A percentile compares a stretch with the other conserved stretches of the same genome.
These are phyloP conservation scores for Pantherophis guttatus DNA, from an alignment of 2,113 vertebrate genomes.

Conservation along the genomic window DNA sequence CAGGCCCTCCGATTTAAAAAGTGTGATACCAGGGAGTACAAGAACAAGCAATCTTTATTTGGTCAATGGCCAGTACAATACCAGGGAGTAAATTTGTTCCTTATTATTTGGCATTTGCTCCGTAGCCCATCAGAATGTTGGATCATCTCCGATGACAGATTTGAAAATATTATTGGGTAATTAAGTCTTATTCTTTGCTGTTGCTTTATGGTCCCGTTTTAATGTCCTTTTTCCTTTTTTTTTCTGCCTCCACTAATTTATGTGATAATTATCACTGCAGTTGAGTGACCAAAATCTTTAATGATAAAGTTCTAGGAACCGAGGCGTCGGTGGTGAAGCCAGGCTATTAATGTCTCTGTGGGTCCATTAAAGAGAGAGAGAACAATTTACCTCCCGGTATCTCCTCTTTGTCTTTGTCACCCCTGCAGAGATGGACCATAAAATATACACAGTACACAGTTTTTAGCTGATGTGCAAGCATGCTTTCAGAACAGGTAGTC, in stretches of 20 bases:
- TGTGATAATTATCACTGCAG: conserved; percentile 63
- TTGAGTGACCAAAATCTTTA: conserved; percentile 63
- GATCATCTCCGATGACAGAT: conserved; percentile 53
- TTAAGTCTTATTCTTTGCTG: conserved; percentile 46
- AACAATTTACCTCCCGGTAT: conserved; percentile 62
- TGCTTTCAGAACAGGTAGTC: neutral
- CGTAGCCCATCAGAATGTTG: conserved; percentile 37
- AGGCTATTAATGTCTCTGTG: conserved; percentile 48
- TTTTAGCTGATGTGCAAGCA: neutral
- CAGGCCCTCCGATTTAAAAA: conserved; percentile 61
- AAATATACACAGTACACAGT: neutral
- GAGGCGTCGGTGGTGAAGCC: conserved; percentile 40
- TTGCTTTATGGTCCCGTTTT: conserved; percentile 31
- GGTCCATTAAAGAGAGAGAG: conserved; percentile 35
- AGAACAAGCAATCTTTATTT: neutral
- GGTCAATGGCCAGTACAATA: conserved; percentile 26
- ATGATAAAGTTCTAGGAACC: conserved; percentile 57
- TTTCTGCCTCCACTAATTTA: conserved; percentile 60
- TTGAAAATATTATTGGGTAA: conserved; percentile 52
- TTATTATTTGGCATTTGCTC: conserved; percentile 51
- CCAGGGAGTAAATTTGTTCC: conserved; percentile 60
- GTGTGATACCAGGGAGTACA: neutral
- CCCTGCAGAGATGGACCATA: conserved; percentile 36
- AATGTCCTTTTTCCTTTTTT: conserved; percentile 30
- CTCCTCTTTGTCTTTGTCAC: conserved; percentile 55